A percentile compares a stretch with the other conserved stretches of the same genome.
phyloP scores from a whole-genome alignment of 2,888 invertebrate genomes.

The Gymnocheta viridis region DNA sequence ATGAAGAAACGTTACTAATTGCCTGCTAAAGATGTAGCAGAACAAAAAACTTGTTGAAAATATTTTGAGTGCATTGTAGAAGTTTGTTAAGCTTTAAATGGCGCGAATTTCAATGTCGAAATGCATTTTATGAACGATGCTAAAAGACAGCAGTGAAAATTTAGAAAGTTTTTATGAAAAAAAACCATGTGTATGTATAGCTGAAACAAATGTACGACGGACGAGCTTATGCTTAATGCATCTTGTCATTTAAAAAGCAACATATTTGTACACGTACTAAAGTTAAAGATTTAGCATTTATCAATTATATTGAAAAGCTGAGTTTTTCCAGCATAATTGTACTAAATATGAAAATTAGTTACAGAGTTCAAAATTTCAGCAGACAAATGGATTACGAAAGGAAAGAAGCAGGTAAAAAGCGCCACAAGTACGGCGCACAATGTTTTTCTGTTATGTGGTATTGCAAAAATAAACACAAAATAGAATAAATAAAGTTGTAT shows the following conservation, averaged over 20 bases:
- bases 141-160: conserved; percentile 43
- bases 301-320: too few relatives aligned
- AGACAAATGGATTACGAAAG: too few relatives aligned
- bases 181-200: conserved; percentile 13
- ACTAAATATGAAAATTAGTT: too few relatives aligned
- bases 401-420: too few relatives aligned
- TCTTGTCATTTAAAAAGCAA: neutral
- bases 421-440: too few relatives aligned
- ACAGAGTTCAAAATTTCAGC: too few relatives aligned
- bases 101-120: conserved; percentile 57
- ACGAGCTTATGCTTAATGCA: neutral
- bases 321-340: too few relatives aligned
- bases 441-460: too few relatives aligned
- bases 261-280: neutral
- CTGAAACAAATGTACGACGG: conserved; percentile 18
- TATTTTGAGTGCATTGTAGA: conserved; percentile 35
- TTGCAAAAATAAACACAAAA: too few relatives aligned
- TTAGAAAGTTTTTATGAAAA: conserved; percentile 33
- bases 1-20: conserved; percentile 61
- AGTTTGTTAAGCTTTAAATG: conserved; percentile 46
- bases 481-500: too few relatives aligned
- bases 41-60: conserved; percentile 50
- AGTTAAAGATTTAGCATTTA: neutral
- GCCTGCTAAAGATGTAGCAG: conserved; percentile 39
- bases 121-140: conserved; percentile 41